A percentile compares a stretch with the other conserved stretches of the same genome.
Conservation (phyloP, 1,140 invertebrate genomes). For the Arion vulgaris region DNA sequence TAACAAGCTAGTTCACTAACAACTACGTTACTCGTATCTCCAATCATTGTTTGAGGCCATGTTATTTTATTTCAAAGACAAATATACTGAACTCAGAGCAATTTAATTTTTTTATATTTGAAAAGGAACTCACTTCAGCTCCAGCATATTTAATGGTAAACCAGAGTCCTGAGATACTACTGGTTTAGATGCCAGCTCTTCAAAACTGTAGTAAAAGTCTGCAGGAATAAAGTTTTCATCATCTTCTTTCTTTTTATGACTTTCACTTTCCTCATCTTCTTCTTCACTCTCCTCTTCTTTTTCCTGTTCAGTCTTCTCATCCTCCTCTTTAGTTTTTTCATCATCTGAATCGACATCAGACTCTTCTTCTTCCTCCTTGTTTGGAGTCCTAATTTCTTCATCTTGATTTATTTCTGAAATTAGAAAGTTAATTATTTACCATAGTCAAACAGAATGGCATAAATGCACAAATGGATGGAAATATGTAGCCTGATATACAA, state of each 20-base stretch:
- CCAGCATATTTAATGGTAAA: slow-evolving; percentile 65
- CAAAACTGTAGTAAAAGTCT: slow-evolving; percentile 70
- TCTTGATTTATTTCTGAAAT: slow-evolving; percentile 13
- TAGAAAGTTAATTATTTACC: not conserved
- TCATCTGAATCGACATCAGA: slow-evolving; percentile 31
- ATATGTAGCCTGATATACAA: too few species aligned
- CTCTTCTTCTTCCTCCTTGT: slow-evolving; percentile 38
- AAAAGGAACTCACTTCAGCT: slow-evolving; percentile 55
- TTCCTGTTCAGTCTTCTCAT: slow-evolving; percentile 28
- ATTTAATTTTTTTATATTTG: too few species aligned
- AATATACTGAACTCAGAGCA: too few species aligned
- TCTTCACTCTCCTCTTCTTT: slow-evolving; percentile 34
- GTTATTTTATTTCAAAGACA: too few species aligned
- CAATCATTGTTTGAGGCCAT: too few species aligned
- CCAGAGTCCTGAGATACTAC: slow-evolving; percentile 65
- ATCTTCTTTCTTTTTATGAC: slow-evolving; percentile 43
- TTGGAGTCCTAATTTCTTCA: slow-evolving; percentile 25
- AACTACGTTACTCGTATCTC: too few species aligned
- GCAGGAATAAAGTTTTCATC: slow-evolving; percentile 62
- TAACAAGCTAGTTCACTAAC: too few species aligned
- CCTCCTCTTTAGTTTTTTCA: slow-evolving; percentile 4
- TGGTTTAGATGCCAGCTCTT: slow-evolving; percentile 63
- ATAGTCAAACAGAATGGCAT: too few species aligned
- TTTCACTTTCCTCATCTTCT: slow-evolving; percentile 19
- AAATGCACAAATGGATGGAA: too few species aligned